Evolutionary conservation across 1,140 invertebrate genomes (phyloP), one percentile per base, ranked within the genome.

Genomic region (Philopotamus ludificatus): DNA sequence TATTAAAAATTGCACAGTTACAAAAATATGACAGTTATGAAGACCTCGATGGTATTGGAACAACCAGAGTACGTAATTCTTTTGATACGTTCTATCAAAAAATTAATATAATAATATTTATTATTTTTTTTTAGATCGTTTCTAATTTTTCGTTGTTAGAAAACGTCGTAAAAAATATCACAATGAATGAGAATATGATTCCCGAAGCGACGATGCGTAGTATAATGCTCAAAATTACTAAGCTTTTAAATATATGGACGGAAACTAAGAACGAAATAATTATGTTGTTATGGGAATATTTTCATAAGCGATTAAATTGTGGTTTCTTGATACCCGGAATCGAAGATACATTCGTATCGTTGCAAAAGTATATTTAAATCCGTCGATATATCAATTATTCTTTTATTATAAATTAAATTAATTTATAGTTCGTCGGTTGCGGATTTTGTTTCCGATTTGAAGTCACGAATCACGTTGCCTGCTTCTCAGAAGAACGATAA

Each of bases 251-350:
- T 20, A 47, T 67, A 4, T 70, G 69, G 65, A 66, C 64, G 55
- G 66, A 70, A 28, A 63, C 66, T 9, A 67, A 61, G 39, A 65
- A 42, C 54, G 69, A 70, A 54, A 63, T 70, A 16, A 58, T 70
- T 18, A 65, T 53, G 1, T 23, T 68, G 15, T 47, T 70, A 7
- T 70, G 69, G 69, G 69, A 70, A 59, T 68, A 70, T 63, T 70
- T 70, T 41, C 69, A 70, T 39, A 70, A 70, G 28, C 47, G 63
- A 18, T 47, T 70, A 16, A 70, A 70, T 50, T 70, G 65, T 10
- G 63, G 63, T 44, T 70, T 68, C 60, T 44, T 59, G 16, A 23
- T 68, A 4, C 42, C 57, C 1, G 55, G 62, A 34, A 58, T 34
- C 23, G 63, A 68, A 9, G 58, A 65, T 49, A 53, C 34, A 49